These are phyloP conservation scores for Dynastes grantii DNA, from an alignment of 2,888 invertebrate species.

Conservation along the genomic window DNA sequence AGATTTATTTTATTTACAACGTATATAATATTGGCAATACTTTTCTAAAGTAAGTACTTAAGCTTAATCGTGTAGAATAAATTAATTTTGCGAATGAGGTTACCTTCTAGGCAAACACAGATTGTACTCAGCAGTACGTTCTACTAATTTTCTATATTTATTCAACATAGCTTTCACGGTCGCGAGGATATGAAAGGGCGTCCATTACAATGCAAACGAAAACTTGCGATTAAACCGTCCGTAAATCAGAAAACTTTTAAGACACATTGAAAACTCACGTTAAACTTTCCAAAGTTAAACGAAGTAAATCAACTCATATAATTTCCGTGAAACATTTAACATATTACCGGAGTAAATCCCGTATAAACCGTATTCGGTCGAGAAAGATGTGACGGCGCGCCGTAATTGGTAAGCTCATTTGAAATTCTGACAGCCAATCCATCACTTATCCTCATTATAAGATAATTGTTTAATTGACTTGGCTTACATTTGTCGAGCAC, in stretches of 20 bases:
- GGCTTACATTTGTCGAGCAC: conserved; percentile 48
- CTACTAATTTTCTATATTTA: conserved; percentile 8
- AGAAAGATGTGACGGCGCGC: conserved; percentile 50
- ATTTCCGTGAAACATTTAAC: conserved; percentile 53
- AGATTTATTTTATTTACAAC: too few species aligned
- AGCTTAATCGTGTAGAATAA: too few species aligned
- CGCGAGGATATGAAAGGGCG: conserved; percentile 40
- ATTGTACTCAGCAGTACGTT: too few species aligned
- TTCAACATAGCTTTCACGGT: not conserved
- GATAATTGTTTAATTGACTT: conserved; percentile 61
- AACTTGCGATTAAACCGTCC: conserved; percentile 53
- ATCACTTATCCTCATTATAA: conserved; percentile 62
- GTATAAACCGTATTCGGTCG: conserved; percentile 46
- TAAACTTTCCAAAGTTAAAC: conserved; percentile 53
- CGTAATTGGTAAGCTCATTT: conserved; percentile 60
- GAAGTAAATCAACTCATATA: conserved; percentile 54
- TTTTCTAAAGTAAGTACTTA: too few species aligned
- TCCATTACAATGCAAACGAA: conserved; percentile 41
- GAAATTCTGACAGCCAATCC: conserved; percentile 62
- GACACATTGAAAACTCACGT: conserved; percentile 55
- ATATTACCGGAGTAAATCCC: conserved; percentile 56
- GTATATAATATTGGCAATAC: too few species aligned
- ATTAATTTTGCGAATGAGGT: too few species aligned
- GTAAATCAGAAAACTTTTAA: conserved; percentile 52
- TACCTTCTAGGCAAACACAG: too few species aligned